phyloP scores from a whole-genome alignment of 2,797 vertebrate species.

The Gouania willdenowi region DNA sequence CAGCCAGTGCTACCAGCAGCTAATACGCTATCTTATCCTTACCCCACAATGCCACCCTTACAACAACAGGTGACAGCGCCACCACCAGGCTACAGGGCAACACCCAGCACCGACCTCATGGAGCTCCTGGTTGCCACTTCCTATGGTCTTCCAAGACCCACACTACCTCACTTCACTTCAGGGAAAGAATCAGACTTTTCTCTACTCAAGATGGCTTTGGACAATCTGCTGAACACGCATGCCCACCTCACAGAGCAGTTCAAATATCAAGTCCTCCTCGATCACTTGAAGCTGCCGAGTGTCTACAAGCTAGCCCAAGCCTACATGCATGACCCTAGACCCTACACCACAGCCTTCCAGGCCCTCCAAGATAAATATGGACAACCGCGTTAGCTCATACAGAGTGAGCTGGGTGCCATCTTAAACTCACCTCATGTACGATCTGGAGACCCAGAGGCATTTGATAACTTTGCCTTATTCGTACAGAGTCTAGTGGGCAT shows the following conservation, averaged over 20 bases:
- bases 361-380: background rate
- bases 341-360: background rate
- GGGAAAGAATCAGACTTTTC: background rate
- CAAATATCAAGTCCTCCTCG: background rate
- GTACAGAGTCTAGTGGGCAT: background rate
- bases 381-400: background rate
- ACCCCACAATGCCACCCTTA: too few species aligned
- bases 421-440: background rate
- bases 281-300: background rate
- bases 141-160: too few species aligned
- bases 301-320: background rate
- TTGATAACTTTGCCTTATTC: background rate
- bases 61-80: too few species aligned
- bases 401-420: background rate
- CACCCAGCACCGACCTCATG: too few species aligned
- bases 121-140: too few species aligned
- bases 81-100: too few species aligned
- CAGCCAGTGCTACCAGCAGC: too few species aligned
- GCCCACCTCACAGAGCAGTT: background rate
- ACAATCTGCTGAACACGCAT: background rate
- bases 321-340: background rate
- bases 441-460: background rate
- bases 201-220: background rate
- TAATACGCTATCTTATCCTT: too few species aligned
- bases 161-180: background rate